Conservation (phyloP, 2,113 vertebrate genomes). For the Micronycteris hirsuta region DNA sequence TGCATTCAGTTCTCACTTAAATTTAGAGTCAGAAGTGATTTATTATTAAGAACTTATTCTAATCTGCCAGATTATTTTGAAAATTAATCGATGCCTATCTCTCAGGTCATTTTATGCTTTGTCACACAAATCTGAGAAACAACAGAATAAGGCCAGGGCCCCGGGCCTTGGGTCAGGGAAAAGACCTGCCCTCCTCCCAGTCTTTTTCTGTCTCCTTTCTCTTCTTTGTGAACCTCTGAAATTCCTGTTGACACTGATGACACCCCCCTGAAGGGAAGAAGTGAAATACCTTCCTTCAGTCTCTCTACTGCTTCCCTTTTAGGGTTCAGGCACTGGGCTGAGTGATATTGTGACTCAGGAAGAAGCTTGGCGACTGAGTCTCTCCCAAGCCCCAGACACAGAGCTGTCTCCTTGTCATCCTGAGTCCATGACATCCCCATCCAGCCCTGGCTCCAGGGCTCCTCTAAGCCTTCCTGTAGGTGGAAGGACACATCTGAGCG, state of each 20-base stretch:
- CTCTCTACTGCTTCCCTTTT: neutral
- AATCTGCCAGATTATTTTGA: neutral
- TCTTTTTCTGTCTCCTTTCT: neutral
- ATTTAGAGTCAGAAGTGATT: neutral
- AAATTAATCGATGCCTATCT: neutral
- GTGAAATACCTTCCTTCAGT: rapidly evolving
- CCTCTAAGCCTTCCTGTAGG: no score
- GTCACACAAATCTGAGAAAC: neutral
- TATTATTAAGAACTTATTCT: neutral
- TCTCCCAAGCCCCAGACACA: neutral
- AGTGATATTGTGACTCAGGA: neutral
- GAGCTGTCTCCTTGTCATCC: neutral
- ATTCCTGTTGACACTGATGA: neutral
- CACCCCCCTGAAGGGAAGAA: neutral
- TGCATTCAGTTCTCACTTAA: neutral
- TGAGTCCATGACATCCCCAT: rapidly evolving
- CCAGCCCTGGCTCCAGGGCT: neutral
- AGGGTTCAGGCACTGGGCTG: no score
- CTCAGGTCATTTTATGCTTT: neutral
- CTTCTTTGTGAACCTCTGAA: neutral
- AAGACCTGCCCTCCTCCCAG: no score
- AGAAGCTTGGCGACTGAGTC: neutral
- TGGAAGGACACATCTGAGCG: neutral
- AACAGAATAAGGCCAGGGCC: neutral
- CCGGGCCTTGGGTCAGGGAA: no score